Conservation (phyloP, 2,888 invertebrate species). For the Tinea semifulvella region DNA sequence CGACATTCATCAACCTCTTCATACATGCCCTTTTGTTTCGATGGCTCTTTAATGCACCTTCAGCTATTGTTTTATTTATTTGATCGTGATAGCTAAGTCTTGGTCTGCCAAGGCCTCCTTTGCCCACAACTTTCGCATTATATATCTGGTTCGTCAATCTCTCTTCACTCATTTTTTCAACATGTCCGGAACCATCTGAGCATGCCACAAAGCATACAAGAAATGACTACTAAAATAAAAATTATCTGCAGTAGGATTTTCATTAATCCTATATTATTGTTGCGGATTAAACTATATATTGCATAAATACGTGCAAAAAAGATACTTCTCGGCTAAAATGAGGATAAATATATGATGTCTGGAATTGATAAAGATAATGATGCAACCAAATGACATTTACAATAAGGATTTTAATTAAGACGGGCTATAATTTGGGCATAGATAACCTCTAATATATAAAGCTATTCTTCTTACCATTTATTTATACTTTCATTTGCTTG, state of each 20-base stretch:
- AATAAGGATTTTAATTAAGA: slow-evolving; percentile 9
- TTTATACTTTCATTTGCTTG: neutral
- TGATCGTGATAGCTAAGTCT: too few relatives aligned
- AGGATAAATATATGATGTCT: neutral
- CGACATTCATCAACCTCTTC: too few relatives aligned
- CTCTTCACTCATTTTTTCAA: too few relatives aligned
- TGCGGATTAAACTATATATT: neutral
- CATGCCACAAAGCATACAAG: too few relatives aligned
- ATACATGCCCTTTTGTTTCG: too few relatives aligned
- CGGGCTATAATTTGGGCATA: neutral
- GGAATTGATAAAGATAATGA: neutral
- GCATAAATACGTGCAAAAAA: neutral
- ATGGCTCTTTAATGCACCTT: too few relatives aligned
- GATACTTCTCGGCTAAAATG: neutral
- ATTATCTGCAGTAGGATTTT: neutral
- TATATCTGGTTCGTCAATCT: too few relatives aligned
- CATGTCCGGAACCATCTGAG: too few relatives aligned
- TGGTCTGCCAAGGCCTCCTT: too few relatives aligned
- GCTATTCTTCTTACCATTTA: neutral
- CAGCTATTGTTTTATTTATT: too few relatives aligned
- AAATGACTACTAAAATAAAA: too few relatives aligned
- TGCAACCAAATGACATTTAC: slow-evolving; percentile 1
- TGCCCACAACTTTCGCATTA: too few relatives aligned
- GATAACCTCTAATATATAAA: slow-evolving; percentile 1
- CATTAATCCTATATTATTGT: slow-evolving; percentile 2